Evolutionary conservation across 1,140 invertebrate species (phyloP), one percentile per base, ranked within the genome.

Genomic region (Subanguina moxae): DNA sequence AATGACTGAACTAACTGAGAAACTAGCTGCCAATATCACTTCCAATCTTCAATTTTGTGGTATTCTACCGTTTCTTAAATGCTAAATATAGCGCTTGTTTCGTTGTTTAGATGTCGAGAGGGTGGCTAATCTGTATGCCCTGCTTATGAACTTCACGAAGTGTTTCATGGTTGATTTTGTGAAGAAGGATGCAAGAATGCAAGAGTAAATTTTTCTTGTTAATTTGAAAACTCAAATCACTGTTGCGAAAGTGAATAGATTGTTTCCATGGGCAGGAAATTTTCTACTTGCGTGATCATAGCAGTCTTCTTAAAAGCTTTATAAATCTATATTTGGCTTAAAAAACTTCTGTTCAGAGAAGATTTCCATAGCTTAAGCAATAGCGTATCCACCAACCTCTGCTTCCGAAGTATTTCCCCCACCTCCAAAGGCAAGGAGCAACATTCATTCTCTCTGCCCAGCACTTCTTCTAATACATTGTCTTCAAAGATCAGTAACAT

Each of bases 1-100:
- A 38, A 19, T 61, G 28, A 27, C 19, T 32, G 58, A 61, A 45
- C 19, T 61, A 17, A 61, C 58, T 19, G 58, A 61, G 19, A 61
- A 61, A 27, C 58, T 61, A 8, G 58, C 58, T 45, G 27, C 19
- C 19, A 61, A 21, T 15, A 38, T 28, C 17, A 23, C 58, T 19
- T 19, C n/a, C 27, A 45, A 21, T 15, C n/a, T 52, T 3, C 48
- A 52, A 52, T 21, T 19, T 25, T 52, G 48, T 15, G 48, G 48
- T 52, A 21, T 52, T 52, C 11, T 3, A 3, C n/a, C 15, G 48
- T 15, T 52, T 25, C 11, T 38, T 38, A 38, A 52, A 52, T 52
- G 3, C n/a, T 52, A 52, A 52, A 15, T 19, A 25, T 52, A 15
- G n/a, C 17, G 23, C 48, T 45, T 52, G n/a, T 52, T 52, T 52